Percentiles rank a stretch among this genome's conserved stretches.
Evolutionary conservation across 2,113 vertebrate genomes (phyloP).

Genomic region (Phalacrocorax brasilianus): DNA sequence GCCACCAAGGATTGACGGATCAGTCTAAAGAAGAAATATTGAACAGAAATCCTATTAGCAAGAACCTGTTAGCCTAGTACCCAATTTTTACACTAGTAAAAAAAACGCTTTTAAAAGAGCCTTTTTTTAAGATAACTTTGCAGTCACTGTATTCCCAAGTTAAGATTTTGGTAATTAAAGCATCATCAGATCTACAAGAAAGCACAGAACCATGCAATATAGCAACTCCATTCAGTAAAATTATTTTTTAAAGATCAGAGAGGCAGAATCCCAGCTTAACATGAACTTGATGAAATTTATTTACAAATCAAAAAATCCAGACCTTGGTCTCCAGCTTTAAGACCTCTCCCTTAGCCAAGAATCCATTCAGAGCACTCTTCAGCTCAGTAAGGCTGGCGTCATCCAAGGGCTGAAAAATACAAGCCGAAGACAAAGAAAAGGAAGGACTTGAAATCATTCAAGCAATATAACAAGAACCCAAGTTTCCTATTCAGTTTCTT

Average conservation of each 20-base stretch:
- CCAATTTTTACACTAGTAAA: neutral
- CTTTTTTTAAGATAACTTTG: neutral
- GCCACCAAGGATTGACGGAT: slow-evolving; percentile 88
- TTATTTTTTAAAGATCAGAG: neutral
- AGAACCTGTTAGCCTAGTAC: neutral
- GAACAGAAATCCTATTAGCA: neutral
- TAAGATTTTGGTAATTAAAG: neutral
- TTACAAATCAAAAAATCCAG: neutral
- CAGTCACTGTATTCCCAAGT: neutral
- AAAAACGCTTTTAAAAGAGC: neutral
- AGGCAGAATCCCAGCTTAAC: neutral
- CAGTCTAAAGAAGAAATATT: slow-evolving; percentile 72
- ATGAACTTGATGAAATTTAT: neutral
- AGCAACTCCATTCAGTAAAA: neutral
- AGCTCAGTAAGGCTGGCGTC: slow-evolving; percentile 84
- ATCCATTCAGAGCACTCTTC: slow-evolving; percentile 84
- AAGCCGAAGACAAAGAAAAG: neutral
- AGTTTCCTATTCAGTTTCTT: neutral
- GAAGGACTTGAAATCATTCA: neutral
- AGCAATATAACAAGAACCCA: fast-evolving
- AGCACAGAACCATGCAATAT: neutral
- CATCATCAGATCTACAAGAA: neutral
- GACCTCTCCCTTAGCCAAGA: slow-evolving; percentile 86
- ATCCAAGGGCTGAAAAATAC: slow-evolving; percentile 81
- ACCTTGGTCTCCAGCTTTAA: slow-evolving; percentile 93